phyloP scores from a whole-genome alignment of 2,113 vertebrate genomes.

The Cyphomyrus discorhynchus region DNA sequence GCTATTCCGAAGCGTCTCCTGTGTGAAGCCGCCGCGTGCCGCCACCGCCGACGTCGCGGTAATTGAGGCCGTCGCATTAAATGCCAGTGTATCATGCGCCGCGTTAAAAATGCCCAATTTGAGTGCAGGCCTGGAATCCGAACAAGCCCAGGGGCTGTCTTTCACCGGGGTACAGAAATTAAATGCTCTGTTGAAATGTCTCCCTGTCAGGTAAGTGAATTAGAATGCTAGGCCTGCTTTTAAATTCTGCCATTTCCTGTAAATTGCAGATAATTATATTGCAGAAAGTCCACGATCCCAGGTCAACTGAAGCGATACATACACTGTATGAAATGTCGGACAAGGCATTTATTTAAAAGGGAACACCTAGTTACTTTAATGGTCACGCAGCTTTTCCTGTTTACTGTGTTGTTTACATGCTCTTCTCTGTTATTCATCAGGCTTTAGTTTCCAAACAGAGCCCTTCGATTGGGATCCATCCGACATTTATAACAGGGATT shows the following conservation, averaged over 20 bases:
- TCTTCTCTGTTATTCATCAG: not conserved
- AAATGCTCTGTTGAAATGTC: constrained; percentile 4
- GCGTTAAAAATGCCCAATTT: not conserved
- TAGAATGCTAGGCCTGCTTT: constrained; percentile 2
- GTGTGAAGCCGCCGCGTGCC: not conserved
- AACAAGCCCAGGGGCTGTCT: not conserved
- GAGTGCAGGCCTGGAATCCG: not conserved
- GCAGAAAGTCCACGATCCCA: constrained; percentile 29
- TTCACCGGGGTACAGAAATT: constrained; percentile 8
- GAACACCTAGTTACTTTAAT: not conserved
- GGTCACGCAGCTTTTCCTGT: not conserved
- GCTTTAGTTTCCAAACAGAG: not conserved
- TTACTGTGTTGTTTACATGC: not conserved
- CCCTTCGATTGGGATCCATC: not conserved
- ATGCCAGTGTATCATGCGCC: not conserved
- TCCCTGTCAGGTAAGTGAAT: constrained; percentile 13
- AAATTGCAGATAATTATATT: constrained; percentile 39
- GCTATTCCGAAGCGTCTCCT: not conserved
- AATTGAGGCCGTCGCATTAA: not conserved
- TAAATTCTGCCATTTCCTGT: constrained; percentile 26
- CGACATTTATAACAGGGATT: not conserved
- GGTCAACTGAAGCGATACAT: constrained; percentile 32
- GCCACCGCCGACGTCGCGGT: not conserved
- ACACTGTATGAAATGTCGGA: not conserved
- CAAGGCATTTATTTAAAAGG: not conserved